A percentile compares a stretch with the other conserved stretches of the same genome.
These are phyloP conservation scores for Pseudonaja textilis DNA, from an alignment of 2,113 vertebrate genomes.

Conservation along the genomic window DNA sequence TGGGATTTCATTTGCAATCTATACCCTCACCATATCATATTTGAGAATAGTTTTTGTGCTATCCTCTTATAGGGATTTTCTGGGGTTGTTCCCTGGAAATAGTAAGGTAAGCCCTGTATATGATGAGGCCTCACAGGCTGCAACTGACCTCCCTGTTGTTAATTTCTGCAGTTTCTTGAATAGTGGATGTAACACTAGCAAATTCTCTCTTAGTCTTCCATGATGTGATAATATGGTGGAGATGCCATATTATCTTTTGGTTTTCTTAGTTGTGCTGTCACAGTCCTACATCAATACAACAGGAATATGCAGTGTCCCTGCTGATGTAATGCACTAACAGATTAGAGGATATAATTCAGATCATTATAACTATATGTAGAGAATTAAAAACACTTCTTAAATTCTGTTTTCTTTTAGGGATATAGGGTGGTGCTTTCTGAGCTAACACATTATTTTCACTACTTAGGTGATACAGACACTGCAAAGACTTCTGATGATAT, in stretches of 20 bases:
- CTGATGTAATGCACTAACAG: neutral
- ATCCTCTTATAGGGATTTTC: neutral
- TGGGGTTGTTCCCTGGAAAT: neutral
- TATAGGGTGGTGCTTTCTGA: slow-evolving; percentile 1
- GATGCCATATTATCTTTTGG: neutral
- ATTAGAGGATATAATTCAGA: neutral
- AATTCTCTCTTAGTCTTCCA: neutral
- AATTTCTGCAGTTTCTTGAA: neutral
- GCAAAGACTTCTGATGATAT: slow-evolving; percentile 93
- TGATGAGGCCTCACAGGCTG: neutral
- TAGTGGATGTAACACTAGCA: neutral
- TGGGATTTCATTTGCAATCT: neutral
- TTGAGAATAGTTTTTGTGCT: neutral
- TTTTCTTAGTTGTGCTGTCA: neutral
- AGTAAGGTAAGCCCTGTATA: neutral
- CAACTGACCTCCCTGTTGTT: neutral
- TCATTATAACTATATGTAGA: neutral
- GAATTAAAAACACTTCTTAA: neutral
- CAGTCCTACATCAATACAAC: neutral
- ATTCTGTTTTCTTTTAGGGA: neutral
- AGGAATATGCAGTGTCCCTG: neutral
- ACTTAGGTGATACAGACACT: slow-evolving; percentile 82
- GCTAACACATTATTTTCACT: slow-evolving; percentile 49
- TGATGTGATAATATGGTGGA: neutral
- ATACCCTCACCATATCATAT: neutral